These are phyloP conservation scores for Cladopsammia gracilis DNA, from an alignment of 64 coral and sea anemone species.

Conservation along the genomic window DNA sequence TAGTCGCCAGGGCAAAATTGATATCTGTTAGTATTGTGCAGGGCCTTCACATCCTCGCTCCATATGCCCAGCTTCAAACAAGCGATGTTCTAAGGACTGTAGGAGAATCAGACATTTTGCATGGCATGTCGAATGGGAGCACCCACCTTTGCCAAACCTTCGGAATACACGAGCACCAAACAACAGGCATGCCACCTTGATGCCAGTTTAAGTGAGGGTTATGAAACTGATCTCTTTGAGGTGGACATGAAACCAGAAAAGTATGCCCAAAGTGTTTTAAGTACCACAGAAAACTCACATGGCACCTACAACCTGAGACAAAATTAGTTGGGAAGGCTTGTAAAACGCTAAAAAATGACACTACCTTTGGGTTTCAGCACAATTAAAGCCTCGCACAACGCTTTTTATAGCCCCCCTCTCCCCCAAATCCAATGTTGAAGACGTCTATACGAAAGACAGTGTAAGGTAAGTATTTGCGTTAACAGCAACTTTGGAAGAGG, in stretches of 20 bases:
- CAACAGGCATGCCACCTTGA: slow-evolving; percentile 28
- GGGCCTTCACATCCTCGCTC: slow-evolving; percentile 1
- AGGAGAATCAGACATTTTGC: slow-evolving; percentile 45
- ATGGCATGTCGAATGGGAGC: slow-evolving; percentile 23
- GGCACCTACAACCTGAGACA: no score
- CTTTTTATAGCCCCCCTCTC: no score
- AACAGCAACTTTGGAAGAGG: no score
- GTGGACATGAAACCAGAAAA: slow-evolving; percentile 34
- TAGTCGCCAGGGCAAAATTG: slow-evolving; percentile 25
- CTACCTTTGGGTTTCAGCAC: no score
- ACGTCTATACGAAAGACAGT: no score
- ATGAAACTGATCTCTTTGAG: slow-evolving; percentile 39
- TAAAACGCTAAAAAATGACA: no score
- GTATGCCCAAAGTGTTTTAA: not conserved
- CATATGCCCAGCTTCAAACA: slow-evolving; percentile 49
- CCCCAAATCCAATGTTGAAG: no score
- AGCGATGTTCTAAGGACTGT: slow-evolving; percentile 41
- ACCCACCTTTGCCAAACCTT: not conserved
- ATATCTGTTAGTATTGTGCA: slow-evolving; percentile 33
- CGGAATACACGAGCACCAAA: not conserved
- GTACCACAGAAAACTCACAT: no score
- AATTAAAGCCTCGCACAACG: no score
- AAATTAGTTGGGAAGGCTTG: no score
- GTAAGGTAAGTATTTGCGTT: no score
- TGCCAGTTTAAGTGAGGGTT: slow-evolving; percentile 8